Conservation (phyloP, 2,797 vertebrate species). For the Hypotaenidia okinawae region DNA sequence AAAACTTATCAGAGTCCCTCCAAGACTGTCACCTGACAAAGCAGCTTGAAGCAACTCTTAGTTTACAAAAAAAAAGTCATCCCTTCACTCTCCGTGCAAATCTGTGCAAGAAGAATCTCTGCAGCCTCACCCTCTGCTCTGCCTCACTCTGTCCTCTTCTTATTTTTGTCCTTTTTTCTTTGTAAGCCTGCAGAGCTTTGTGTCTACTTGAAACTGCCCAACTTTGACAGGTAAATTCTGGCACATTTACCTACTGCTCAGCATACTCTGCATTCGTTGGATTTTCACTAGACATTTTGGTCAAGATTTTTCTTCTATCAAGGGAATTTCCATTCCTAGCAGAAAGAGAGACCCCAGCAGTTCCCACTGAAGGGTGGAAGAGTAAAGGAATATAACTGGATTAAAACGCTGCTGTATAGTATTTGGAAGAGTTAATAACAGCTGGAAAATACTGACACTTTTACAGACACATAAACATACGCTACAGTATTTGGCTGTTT, state of each 20-base stretch:
- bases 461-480: not conserved
- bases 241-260: not conserved
- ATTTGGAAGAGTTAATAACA: slow-evolving; percentile 16
- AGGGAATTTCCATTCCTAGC: not conserved
- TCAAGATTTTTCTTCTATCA: not conserved
- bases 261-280: not conserved
- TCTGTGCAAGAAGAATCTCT: not conserved
- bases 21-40: not conserved
- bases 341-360: not conserved
- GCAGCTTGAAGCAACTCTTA: not conserved
- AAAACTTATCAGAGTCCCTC: not conserved
- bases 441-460: not conserved
- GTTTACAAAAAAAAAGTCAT: too few species aligned
- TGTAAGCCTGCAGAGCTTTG: not conserved
- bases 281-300: not conserved
- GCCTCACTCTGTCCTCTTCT: not conserved
- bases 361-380: not conserved
- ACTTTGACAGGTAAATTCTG: not conserved
- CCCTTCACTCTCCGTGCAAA: not conserved
- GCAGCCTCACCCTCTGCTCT: not conserved
- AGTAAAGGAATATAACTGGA: not conserved
- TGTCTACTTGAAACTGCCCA: not conserved
- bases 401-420: not conserved
- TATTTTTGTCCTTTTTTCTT: not conserved
- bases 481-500: not conserved